These are phyloP conservation scores for Trematomus bernacchii DNA, from an alignment of 2,797 vertebrate species.

Conservation along the genomic window DNA sequence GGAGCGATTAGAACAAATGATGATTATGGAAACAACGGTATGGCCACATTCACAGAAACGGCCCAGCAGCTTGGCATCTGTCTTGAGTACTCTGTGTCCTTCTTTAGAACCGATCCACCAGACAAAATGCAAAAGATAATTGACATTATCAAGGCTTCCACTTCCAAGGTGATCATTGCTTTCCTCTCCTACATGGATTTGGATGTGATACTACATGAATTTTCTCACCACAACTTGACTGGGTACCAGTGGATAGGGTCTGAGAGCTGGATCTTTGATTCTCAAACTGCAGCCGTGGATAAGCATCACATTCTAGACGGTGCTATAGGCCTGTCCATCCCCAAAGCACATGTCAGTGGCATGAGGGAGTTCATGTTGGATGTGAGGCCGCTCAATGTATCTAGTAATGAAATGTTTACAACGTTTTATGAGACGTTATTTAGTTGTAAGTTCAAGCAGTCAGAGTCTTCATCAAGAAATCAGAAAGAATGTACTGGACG, in stretches of 20 bases:
- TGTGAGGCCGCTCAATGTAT: slow-evolving; percentile 67
- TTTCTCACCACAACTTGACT: slow-evolving; percentile 73
- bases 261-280: slow-evolving; percentile 83
- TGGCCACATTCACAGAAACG: slow-evolving; percentile 68
- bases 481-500: slow-evolving; percentile 67
- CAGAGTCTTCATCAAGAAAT: background rate
- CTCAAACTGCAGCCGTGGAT: slow-evolving; percentile 65
- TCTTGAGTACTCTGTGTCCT: slow-evolving; percentile 76
- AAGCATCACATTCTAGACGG: slow-evolving; percentile 76
- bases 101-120: slow-evolving; percentile 74
- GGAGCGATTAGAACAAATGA: slow-evolving; percentile 79
- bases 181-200: slow-evolving; percentile 72
- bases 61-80: slow-evolving; percentile 80
- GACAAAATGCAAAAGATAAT: slow-evolving; percentile 69
- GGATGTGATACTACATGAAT: slow-evolving; percentile 51
- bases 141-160: slow-evolving; percentile 69
- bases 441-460: slow-evolving; percentile 49
- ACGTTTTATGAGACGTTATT: slow-evolving; percentile 82
- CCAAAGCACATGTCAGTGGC: slow-evolving; percentile 74
- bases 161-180: slow-evolving; percentile 72
- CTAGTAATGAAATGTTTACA: slow-evolving; percentile 64
- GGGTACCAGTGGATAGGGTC: slow-evolving; percentile 83
- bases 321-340: slow-evolving; percentile 81
- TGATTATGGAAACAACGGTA: slow-evolving; percentile 80
- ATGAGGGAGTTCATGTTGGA: slow-evolving; percentile 77